Evolutionary conservation across 2,113 vertebrate species (phyloP), one percentile per base, ranked within the genome.

Genomic region (Parus major): DNA sequence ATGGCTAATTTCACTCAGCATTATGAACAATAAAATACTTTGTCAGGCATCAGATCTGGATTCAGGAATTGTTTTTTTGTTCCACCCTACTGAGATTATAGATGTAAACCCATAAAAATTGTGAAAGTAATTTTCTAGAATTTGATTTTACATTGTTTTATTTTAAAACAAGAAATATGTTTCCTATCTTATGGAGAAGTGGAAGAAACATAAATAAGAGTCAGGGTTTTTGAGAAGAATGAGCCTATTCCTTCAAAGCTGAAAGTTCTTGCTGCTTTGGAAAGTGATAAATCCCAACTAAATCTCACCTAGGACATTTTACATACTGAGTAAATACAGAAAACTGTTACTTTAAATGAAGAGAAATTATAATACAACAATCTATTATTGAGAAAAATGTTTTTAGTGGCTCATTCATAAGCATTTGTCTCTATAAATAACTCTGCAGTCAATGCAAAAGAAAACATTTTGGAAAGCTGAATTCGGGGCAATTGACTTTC

Each of bases 1-100:
- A 94, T 84, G 93, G 91, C 81, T 95, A 95, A 94, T 97, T 97
- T 92, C 97, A 96, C 39, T 91, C 95, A 88, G 57, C 68, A 85
- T 86, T 92, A 68, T 86, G 63, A 96, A 50, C 95, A 95, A 94
- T 93, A 94, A 96, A 93, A 95, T 71, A 44, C 7, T 91, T 79
- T 89, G 69, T 94, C 86, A 92, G 84, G 70, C 68, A 68, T 68
- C 75, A 61, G 78, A 73, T 85, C 60, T 22, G 83, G 95, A 93
- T 94, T 86, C 36, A 57, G 94, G 90, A 90, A 86, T 86, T 39
- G 20, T 0, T 94, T 94, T 73, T 65, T 82, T 56, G 59, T 92
- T 97, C 91, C 78, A 35, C 50, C 49, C 57, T 87, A 57, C 93
- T 96, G 91, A 89, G 73, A 75, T 95, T 91, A 59, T 31, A 72